Percentiles rank a stretch among this genome's conserved stretches.
Evolutionary conservation across 2,888 invertebrate genomes (phyloP).

Genomic region (Eupithecia centaureata): DNA sequence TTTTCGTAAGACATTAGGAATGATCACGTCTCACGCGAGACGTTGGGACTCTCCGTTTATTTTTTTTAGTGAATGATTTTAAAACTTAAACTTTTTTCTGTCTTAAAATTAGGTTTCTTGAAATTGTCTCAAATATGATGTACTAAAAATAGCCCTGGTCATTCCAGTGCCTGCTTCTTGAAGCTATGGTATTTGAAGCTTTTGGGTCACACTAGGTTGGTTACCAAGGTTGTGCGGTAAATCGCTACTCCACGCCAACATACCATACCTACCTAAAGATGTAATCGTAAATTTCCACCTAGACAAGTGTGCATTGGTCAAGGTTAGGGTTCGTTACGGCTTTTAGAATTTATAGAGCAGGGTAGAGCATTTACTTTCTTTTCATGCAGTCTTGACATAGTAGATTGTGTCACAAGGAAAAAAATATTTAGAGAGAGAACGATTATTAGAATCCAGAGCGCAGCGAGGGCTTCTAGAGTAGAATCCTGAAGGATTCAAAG

Average conservation of each 20-base stretch:
- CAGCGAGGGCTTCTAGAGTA: no score
- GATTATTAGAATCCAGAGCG: no score
- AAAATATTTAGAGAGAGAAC: no score
- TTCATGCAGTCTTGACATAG: not conserved
- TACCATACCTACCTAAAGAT: constrained; percentile 32
- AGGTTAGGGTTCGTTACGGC: constrained; percentile 8
- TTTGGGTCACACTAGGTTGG: constrained; percentile 2
- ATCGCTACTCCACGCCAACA: constrained; percentile 10
- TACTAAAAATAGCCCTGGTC: not conserved
- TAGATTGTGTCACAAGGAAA: not conserved
- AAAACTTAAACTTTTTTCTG: no score
- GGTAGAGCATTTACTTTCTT: not conserved
- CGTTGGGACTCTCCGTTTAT: no score
- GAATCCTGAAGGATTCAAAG: no score
- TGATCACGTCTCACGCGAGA: no score
- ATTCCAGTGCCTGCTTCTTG: not conserved
- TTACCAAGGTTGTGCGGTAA: constrained; percentile 29
- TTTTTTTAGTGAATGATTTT: no score
- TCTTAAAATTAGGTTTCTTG: not conserved
- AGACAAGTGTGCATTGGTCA: constrained; percentile 24
- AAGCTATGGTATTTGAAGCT: not conserved
- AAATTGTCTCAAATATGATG: not conserved
- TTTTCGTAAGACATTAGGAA: no score
- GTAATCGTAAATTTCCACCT: constrained; percentile 34
- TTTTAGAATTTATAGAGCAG: not conserved